Percentiles rank a stretch among this genome's conserved stretches.
Evolutionary conservation across 2,888 invertebrate species (phyloP).

Genomic region (Chloromyia formosa): DNA sequence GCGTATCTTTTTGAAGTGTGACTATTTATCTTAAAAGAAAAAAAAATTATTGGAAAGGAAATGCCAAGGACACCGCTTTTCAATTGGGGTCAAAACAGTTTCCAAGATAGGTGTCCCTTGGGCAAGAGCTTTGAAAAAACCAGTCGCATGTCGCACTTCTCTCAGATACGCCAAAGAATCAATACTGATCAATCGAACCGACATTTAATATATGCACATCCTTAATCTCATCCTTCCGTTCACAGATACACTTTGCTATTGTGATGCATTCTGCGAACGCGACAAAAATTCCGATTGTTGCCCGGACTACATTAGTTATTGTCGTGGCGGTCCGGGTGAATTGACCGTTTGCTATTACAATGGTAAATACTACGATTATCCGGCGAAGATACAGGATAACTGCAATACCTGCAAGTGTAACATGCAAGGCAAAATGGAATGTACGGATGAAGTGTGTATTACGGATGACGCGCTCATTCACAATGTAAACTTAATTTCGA

Average conservation of each 20-base stretch:
- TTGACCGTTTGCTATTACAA: slow-evolving; percentile 65
- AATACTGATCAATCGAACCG: too few relatives aligned
- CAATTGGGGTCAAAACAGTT: too few relatives aligned
- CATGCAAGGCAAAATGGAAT: slow-evolving; percentile 63
- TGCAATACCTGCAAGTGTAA: slow-evolving; percentile 78
- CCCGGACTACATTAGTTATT: slow-evolving; percentile 85
- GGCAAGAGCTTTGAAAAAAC: too few relatives aligned
- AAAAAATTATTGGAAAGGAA: too few relatives aligned
- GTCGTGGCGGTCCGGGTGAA: slow-evolving; percentile 64
- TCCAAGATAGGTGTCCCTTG: too few relatives aligned
- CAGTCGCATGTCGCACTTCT: too few relatives aligned
- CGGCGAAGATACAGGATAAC: slow-evolving; percentile 68
- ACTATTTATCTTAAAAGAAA: too few relatives aligned
- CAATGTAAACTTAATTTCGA: slow-evolving; percentile 70
- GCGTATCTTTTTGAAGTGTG: too few relatives aligned
- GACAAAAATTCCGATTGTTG: slow-evolving; percentile 84
- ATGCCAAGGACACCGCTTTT: too few relatives aligned
- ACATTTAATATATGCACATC: too few relatives aligned
- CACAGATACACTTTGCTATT: slow-evolving; percentile 87
- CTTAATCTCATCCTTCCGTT: too few relatives aligned
- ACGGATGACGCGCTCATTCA: slow-evolving; percentile 75
- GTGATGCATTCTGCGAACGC: slow-evolving; percentile 91
- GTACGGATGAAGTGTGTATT: slow-evolving; percentile 78
- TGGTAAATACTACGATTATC: slow-evolving; percentile 66
- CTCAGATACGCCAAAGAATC: too few relatives aligned